These are phyloP conservation scores for Siniperca obscura DNA, from an alignment of 2,797 vertebrate species.

Conservation along the genomic window DNA sequence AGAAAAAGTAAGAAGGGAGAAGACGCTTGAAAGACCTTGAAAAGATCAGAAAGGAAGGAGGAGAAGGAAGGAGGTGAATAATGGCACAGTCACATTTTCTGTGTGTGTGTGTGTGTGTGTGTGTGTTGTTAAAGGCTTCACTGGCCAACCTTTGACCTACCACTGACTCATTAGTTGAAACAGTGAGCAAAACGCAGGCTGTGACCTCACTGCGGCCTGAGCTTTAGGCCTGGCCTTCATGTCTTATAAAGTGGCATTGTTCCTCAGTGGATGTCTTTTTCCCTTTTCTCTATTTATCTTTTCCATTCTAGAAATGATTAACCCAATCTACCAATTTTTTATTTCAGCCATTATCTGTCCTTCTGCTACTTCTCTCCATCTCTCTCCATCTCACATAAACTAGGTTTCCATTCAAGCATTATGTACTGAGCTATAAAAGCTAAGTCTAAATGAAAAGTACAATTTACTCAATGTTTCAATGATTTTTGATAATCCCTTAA, in stretches of 20 bases:
- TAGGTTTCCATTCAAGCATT: not conserved
- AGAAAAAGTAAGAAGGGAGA: slow-evolving; percentile 35
- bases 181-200: slow-evolving; percentile 57
- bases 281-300: slow-evolving; percentile 15
- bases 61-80: slow-evolving; percentile 46
- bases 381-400: not conserved
- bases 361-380: not conserved
- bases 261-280: slow-evolving; percentile 43
- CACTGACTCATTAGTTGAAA: slow-evolving; percentile 75
- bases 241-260: slow-evolving; percentile 64
- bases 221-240: slow-evolving; percentile 33
- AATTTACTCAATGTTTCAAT: not conserved
- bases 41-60: slow-evolving; percentile 56
- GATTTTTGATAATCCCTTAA: not conserved
- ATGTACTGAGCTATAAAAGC: not conserved
- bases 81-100: slow-evolving; percentile 48
- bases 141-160: slow-evolving; percentile 71
- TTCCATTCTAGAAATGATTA: slow-evolving; percentile 60
- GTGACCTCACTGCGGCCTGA: slow-evolving; percentile 60
- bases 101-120: slow-evolving; percentile 22
- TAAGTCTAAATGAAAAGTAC: not conserved
- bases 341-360: slow-evolving; percentile 29
- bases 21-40: slow-evolving; percentile 52
- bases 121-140: slow-evolving; percentile 52
- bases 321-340: slow-evolving; percentile 42